Conservation (phyloP, 2,797 vertebrate genomes). For the Muscicapa comitata region DNA sequence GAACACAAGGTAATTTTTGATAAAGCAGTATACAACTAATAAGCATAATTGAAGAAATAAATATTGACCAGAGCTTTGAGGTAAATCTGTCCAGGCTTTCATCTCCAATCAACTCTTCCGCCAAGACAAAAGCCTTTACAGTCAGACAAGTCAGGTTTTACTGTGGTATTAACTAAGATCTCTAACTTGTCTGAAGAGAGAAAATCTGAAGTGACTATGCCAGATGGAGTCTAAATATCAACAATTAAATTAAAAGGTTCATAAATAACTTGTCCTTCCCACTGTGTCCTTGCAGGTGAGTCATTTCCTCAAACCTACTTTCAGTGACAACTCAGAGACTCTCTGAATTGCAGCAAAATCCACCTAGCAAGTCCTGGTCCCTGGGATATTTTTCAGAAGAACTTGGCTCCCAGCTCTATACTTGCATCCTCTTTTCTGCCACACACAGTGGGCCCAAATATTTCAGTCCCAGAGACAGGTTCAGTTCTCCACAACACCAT, state of each 20-base stretch:
- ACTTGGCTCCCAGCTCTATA: not conserved
- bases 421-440: not conserved
- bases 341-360: not conserved
- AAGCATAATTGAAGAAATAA: not conserved
- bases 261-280: conserved; percentile 9
- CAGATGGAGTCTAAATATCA: conserved; percentile 19
- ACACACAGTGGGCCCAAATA: accelerated
- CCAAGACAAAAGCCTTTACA: not conserved
- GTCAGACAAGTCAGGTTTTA: not conserved
- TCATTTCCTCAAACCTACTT: not conserved
- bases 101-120: not conserved
- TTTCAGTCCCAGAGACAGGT: not conserved
- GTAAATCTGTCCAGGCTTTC: not conserved
- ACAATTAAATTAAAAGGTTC: conserved; percentile 15
- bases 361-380: not conserved
- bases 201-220: not conserved
- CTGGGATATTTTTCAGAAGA: not conserved
- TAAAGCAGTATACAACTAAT: not conserved
- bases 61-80: not conserved
- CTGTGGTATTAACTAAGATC: not conserved
- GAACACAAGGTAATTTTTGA: not conserved
- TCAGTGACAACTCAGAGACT: not conserved
- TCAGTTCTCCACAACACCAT: accelerated
- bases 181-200: not conserved
- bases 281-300: conserved; percentile 26